Conservation (phyloP, 2,113 vertebrate genomes). For the Capreolus pygargus region DNA sequence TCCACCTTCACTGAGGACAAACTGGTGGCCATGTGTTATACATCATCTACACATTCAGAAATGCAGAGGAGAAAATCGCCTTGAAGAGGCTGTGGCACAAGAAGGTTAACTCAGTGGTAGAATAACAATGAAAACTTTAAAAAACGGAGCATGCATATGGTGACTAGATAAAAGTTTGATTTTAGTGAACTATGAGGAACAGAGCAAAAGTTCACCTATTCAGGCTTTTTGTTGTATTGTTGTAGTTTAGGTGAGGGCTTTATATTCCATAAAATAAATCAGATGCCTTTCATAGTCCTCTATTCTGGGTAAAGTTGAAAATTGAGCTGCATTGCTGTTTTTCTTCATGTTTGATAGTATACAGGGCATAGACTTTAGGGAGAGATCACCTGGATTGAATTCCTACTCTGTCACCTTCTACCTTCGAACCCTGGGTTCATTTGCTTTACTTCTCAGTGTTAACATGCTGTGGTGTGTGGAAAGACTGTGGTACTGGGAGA, state of each 20-base stretch:
- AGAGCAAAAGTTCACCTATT: neutral
- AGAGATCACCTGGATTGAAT: neutral
- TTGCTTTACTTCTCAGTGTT: neutral
- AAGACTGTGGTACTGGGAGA: neutral
- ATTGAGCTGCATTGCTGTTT: neutral
- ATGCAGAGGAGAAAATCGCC: slow-evolving; percentile 59
- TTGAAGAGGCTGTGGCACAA: slow-evolving; percentile 4
- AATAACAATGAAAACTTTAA: too few species aligned
- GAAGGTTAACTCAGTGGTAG: too few species aligned
- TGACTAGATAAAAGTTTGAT: neutral
- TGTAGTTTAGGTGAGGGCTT: neutral
- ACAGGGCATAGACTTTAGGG: neutral
- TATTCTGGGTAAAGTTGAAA: neutral
- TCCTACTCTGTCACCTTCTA: too few species aligned
- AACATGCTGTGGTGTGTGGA: neutral
- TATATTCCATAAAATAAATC: neutral
- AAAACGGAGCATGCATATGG: too few species aligned
- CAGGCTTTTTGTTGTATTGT: neutral
- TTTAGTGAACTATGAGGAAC: neutral
- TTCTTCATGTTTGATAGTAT: neutral
- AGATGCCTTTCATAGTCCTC: neutral
- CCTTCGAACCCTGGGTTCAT: neutral
- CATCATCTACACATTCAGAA: slow-evolving; percentile 70
- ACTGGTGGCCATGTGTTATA: slow-evolving; percentile 57
- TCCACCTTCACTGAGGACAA: slow-evolving; percentile 47